Percentiles rank a stretch among this genome's conserved stretches.
Conservation (phyloP, 2,888 invertebrate species). For the Argyresthia albistria region DNA sequence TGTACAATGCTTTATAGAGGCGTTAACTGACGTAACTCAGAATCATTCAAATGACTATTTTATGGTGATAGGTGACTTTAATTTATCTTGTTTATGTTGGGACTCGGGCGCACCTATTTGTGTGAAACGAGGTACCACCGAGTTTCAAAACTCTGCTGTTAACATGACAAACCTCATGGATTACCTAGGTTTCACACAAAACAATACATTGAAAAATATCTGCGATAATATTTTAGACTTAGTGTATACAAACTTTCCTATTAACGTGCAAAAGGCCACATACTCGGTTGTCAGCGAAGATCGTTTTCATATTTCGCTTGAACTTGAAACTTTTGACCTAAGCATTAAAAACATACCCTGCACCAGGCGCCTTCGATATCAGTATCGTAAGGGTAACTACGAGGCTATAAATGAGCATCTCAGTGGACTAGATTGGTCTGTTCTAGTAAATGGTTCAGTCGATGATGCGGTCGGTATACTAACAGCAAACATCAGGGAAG, state of each 20-base stretch:
- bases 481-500: not conserved
- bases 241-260: not conserved
- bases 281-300: not conserved
- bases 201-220: not conserved
- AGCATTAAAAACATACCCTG: not conserved
- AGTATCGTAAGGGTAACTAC: not conserved
- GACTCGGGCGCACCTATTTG: not conserved
- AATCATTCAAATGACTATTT: not conserved
- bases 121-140: not conserved
- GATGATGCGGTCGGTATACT: not conserved
- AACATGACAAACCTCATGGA: not conserved
- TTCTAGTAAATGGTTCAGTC: not conserved
- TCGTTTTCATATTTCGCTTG: not conserved
- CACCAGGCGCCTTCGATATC: not conserved
- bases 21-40: not conserved
- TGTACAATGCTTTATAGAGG: too few relatives aligned
- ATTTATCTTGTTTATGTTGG: not conserved
- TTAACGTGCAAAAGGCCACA: not conserved
- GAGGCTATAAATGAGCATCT: not conserved
- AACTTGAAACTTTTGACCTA: not conserved
- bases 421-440: conserved; percentile 1
- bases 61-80: not conserved
- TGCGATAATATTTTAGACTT: not conserved
- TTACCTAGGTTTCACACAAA: not conserved
- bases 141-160: not conserved